These are phyloP conservation scores for Mus musculus DNA, from an alignment of 2,113 vertebrate species.

Conservation along the genomic window DNA sequence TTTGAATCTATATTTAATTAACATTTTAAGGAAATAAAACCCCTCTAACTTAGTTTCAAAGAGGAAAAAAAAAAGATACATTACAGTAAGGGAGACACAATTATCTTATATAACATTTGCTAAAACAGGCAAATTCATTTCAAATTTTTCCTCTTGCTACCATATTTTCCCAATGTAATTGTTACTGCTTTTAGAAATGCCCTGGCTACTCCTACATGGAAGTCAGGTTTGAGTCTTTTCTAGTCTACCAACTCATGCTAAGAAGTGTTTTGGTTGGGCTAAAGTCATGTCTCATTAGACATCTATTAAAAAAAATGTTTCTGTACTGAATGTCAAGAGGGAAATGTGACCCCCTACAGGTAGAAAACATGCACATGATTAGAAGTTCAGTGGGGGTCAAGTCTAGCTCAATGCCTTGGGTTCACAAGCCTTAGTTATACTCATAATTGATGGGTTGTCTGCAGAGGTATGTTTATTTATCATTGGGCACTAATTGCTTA, in stretches of 20 bases:
- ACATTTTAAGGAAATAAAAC: not conserved
- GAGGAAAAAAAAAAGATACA: not conserved
- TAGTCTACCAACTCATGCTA: not conserved
- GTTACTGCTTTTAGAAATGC: not conserved
- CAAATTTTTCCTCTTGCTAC: not conserved
- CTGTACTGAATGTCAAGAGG: not conserved
- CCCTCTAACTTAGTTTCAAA: not conserved
- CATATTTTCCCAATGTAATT: not conserved
- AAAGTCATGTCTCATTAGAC: not conserved
- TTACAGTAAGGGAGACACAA: not conserved
- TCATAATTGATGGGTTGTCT: not conserved
- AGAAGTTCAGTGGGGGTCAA: not conserved
- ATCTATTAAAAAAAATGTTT: not conserved
- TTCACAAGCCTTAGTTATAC: not conserved
- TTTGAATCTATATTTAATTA: not conserved
- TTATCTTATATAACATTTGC: constrained; percentile 30
- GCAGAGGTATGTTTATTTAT: not conserved
- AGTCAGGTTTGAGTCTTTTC: not conserved
- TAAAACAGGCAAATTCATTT: not conserved
- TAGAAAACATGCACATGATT: not conserved
- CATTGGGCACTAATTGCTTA: not conserved
- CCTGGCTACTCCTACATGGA: not conserved
- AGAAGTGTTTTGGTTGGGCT: not conserved
- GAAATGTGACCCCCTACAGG: not conserved
- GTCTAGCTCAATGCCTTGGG: not conserved